Base-by-base conservation (phyloP, 2,888 invertebrate species). In the Digitonthophagus gazella region DNA sequence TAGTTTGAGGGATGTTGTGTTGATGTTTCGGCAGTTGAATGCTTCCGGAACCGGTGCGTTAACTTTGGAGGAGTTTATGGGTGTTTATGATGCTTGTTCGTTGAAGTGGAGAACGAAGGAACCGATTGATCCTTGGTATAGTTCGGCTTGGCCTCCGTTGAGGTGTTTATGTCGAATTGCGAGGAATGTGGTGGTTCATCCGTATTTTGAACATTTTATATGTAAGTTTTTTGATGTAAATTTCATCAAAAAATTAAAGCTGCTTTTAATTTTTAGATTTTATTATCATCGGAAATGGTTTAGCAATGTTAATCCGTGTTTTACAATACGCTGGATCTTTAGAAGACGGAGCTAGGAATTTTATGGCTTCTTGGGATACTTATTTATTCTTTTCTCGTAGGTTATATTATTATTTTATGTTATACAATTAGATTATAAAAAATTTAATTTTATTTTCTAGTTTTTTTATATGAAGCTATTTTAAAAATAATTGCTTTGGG, bases 11-110 rank as follows among this genome's bases (percentile, higher is more conserved):
- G 93, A 95, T 80, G 88, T 91, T 4, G 89, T 93, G 76, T 83
- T 95, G 72, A 91, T 92, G 86, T 95, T 93, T 83, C 91, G 91
- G 79, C 89, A 91, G 70, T 84, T 95, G 73, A 93, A 95, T 81
- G 83, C 84, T 44, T 88, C 90, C 0, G 86, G 86, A 2, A 86
- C 86, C 4, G 93, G 93, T 1, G 85, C 86, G 1, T 82, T 95
- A 22, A 87, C 87, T 6, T 84, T 89, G 67, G 87, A 90, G 15
- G 93, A 95, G 82, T 95, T 95, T 83, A 84, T 89, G 69, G 84
- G 86, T 18, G 84, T 92, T 65, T 92, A 90, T 78, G 93, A 94
- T 73, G 88, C 90, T 66, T 86, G 88, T 65, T 88, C 89, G 71
- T 83, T 94, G 65, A 86, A 88, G 71, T 95, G 95, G 95, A 89